phyloP scores from a whole-genome alignment of 1,140 invertebrate species.

The Leucophenga varia region DNA sequence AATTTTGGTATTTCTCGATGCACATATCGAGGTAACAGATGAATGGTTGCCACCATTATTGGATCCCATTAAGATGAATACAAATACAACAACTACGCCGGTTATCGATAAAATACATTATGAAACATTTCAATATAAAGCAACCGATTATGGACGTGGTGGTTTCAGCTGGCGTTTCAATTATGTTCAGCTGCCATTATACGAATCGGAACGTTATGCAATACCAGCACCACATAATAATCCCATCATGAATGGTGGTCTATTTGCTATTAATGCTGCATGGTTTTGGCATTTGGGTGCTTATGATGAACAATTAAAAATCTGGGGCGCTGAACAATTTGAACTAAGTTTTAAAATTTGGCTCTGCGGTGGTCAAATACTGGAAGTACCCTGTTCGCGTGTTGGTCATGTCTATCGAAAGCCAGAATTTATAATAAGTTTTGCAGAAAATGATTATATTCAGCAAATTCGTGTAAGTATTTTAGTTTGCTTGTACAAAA shows the following conservation, averaged over 20 bases:
- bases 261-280: conserved; percentile 84
- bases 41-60: conserved; percentile 78
- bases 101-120: conserved; percentile 68
- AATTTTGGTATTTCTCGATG: conserved; percentile 89
- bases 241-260: conserved; percentile 94
- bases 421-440: conserved; percentile 5
- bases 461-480: no score
- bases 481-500: no score
- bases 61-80: conserved; percentile 69
- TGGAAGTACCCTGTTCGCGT: conserved; percentile 86
- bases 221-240: conserved; percentile 86
- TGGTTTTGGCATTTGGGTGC: conserved; percentile 97
- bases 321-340: conserved; percentile 93
- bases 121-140: conserved; percentile 32
- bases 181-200: conserved; percentile 87
- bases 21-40: conserved; percentile 85
- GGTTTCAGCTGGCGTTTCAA: conserved; percentile 97
- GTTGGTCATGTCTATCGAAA: conserved; percentile 84
- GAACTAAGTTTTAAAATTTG: conserved; percentile 91
- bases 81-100: conserved; percentile 81
- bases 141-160: conserved; percentile 62
- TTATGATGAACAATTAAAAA: conserved; percentile 79
- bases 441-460: no score
- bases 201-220: conserved; percentile 74
- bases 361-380: conserved; percentile 87